phyloP scores from a whole-genome alignment of 2,888 invertebrate genomes.

The Omphaloscelis lunosa region DNA sequence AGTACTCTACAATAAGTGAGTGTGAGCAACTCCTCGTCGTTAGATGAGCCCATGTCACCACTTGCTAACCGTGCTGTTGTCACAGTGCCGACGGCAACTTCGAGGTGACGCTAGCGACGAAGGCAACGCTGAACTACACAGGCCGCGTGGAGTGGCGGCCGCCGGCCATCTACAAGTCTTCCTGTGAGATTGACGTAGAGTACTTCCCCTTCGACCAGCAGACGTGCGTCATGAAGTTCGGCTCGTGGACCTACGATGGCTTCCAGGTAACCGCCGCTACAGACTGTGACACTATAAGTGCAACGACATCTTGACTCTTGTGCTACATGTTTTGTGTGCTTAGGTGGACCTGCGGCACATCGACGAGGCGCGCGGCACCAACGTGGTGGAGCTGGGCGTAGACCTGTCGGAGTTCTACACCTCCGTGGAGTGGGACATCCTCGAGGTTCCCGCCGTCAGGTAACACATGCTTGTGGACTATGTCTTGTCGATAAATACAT shows the following conservation, averaged over 20 bases:
- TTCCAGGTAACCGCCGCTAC: conserved; percentile 93
- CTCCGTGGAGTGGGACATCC: conserved; percentile 99
- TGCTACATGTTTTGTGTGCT: conserved; percentile 17
- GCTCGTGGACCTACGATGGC: conserved; percentile 98
- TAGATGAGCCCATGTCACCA: neutral
- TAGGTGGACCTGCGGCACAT: conserved; percentile 97
- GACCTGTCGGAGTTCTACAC: conserved; percentile 99
- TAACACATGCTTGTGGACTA: conserved; percentile 70
- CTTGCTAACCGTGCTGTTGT: conserved; percentile 25
- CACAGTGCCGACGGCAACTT: conserved; percentile 97
- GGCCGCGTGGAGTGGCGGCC: conserved; percentile 98
- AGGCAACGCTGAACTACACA: conserved; percentile 96
- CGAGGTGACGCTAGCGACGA: conserved; percentile 97
- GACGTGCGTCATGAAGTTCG: conserved; percentile 97
- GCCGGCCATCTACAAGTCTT: conserved; percentile 98
- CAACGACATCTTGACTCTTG: neutral
- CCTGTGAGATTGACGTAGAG: conserved; percentile 97
- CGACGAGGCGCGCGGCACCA: conserved; percentile 97
- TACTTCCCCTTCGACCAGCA: conserved; percentile 98
- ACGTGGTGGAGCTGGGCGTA: conserved; percentile 97
- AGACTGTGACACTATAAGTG: neutral
- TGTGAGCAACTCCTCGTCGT: conserved; percentile 87
- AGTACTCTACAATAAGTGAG: conserved; percentile 98
- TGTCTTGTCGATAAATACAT: too few relatives aligned
- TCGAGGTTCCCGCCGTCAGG: conserved; percentile 98